Conservation (phyloP, 2,797 vertebrate genomes). For the Antrozous pallidus region DNA sequence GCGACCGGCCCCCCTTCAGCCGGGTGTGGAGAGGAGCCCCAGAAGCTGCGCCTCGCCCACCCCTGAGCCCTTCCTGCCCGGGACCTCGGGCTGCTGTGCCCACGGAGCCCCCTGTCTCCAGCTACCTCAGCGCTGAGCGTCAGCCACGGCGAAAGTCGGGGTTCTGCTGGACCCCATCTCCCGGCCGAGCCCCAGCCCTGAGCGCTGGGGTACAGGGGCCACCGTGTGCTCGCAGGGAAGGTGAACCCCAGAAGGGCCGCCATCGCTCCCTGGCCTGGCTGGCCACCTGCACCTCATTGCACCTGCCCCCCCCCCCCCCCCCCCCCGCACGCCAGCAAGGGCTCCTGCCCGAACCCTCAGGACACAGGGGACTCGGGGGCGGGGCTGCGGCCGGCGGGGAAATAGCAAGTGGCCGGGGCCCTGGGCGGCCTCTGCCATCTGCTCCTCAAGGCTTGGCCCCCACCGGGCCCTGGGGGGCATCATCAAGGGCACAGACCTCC, state of each 20-base stretch:
- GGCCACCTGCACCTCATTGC: too few relatives aligned
- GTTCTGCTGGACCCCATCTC: neutral
- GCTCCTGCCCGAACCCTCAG: neutral
- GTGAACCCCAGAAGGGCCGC: neutral
- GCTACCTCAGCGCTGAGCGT: slow-evolving; percentile 56
- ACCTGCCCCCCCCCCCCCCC: accelerated
- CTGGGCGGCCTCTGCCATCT: neutral
- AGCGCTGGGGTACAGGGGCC: neutral
- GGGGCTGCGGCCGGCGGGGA: accelerated
- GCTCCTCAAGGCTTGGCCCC: neutral
- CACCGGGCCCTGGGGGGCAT: too few relatives aligned
- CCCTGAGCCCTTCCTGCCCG: neutral
- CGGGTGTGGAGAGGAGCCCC: neutral
- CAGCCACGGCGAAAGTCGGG: neutral
- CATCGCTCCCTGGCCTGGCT: neutral
- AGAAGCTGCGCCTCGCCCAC: neutral
- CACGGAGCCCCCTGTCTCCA: neutral
- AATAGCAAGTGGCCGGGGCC: neutral
- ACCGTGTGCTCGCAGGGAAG: too few relatives aligned
- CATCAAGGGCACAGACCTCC: neutral
- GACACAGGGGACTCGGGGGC: neutral
- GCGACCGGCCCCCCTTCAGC: neutral
- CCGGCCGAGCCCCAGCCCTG: neutral
- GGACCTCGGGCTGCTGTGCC: neutral
- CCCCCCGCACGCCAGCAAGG: neutral